A percentile compares a stretch with the other conserved stretches of the same genome.
Conservation (phyloP, 2,113 vertebrate genomes). For the Tiliqua scincoides region DNA sequence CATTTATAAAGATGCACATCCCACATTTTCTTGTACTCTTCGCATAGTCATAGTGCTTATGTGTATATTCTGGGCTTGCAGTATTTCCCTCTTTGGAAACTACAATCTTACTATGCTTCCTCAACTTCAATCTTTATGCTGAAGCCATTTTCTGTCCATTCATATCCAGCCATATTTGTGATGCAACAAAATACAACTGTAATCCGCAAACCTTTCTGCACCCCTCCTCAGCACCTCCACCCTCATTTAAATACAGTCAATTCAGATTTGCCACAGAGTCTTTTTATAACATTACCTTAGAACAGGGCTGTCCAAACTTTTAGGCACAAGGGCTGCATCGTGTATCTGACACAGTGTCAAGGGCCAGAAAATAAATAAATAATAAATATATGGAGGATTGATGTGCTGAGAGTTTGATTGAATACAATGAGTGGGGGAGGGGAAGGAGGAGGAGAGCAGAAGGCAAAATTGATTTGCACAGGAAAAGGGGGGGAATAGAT, state of each 20-base stretch:
- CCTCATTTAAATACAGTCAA: background rate
- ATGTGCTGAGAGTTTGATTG: too few relatives aligned
- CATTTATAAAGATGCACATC: background rate
- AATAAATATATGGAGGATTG: too few relatives aligned
- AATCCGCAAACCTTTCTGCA: background rate
- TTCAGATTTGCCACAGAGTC: background rate
- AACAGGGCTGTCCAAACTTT: too few relatives aligned
- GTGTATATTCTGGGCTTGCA: background rate
- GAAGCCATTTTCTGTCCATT: background rate
- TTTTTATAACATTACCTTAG: background rate
- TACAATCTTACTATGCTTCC: background rate
- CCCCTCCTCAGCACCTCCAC: background rate
- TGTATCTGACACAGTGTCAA: too few relatives aligned
- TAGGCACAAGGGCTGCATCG: too few relatives aligned
- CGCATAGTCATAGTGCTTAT: background rate
- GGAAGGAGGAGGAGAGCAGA: too few relatives aligned
- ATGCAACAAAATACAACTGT: background rate
- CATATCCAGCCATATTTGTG: background rate
- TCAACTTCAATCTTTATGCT: background rate
- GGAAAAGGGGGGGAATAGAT: too few relatives aligned
- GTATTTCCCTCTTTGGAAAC: background rate
- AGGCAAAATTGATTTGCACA: too few relatives aligned
- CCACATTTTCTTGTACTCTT: background rate
- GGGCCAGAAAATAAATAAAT: too few relatives aligned
- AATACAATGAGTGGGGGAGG: too few relatives aligned